Evolutionary conservation across 2,888 invertebrate genomes (phyloP), one percentile per base, ranked within the genome.

Genomic region (Drosophila fulvimacula): DNA sequence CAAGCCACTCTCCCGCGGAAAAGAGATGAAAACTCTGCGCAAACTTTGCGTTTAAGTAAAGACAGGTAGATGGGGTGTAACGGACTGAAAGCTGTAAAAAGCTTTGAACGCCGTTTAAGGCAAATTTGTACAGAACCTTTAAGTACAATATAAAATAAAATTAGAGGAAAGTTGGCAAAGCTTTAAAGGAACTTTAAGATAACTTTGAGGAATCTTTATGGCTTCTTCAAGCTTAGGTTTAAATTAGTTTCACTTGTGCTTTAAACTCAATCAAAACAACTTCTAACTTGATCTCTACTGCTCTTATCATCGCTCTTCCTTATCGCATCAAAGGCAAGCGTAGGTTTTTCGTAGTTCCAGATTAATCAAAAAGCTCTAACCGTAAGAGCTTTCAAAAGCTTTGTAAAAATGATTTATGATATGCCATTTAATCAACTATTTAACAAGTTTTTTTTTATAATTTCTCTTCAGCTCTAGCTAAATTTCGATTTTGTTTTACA

Each of bases 21-120:
- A 44, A 15, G 7, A 42, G 11, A 19, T 9, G 51, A 15, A 34
- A 34, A 30, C 17, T 48, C 11, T 5, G 27, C 15, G 17, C 27
- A 44, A 64, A 49, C 27, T 71, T 27, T 48, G 13, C 3, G 30
- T 11, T 30, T 6, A 5, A 30, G 17, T 19, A 7, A 17, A 19
- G 30, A 1, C 30, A 32, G 17, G 30, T 32, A 34, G 15, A 19
- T 5, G 17, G 66, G 66, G 46, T 21, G 44, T 64, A 30, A 30
- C 30, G 13, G 19, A 41, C n/a, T 27, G 11, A n/a, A 27, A 24
- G 52, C 38, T n/a, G 15, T 2, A 42, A 30, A 17, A 7, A 60
- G 56, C 13, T 32, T 38, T 10, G 7, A 17, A 15, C 1, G 0
- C 6, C 3, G 9, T 44, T 36, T 24, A 27, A 46, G 30, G 0